Base-by-base conservation (phyloP, 2,888 invertebrate species). In the Polyommatus iphigenia region DNA sequence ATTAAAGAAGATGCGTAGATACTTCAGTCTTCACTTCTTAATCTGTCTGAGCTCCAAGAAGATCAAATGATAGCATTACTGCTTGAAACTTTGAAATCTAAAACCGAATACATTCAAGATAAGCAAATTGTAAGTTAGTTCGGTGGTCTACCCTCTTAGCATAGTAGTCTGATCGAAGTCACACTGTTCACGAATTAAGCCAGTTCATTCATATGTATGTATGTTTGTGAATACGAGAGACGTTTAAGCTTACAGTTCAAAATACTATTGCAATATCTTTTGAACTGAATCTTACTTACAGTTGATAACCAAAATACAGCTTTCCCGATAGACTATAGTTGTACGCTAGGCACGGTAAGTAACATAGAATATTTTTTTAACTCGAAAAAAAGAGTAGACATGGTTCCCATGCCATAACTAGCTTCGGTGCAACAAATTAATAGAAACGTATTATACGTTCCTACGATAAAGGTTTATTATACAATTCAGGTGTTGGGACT, bases 31-130 rank as follows among this genome's bases (percentile, higher is more conserved):
- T 46, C 46, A 10, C 46, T 46, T 46, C 36, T 0, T 0, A 41
- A 10, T 10, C 46, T 46, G 10, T 46, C 10, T 46, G 46, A 46
- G 46, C 10, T 13, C 10, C 46, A 46, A 46, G 46, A 54, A 54
- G 18, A 54, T 18, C 18, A 18, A 50, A 54, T 18, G 54, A 54
- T 2, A 54, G 15, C 54, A 54, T 15, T 54, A 54, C 18, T 54
- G 78, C 29, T 78, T 78, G 77, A 79, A 78, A 76, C 77, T 77
- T 78, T 59, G 59, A 59, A 20, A 59, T 59, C 20, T 59, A 32
- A 18, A 18, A 67, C 67, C 24, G 67, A 15, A 29, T 15, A 32
- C 29, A 67, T 67, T 67, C 6, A 18, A 67, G 2, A 29, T 15
- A 67, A 67, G 29, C 67, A 67, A 67, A 67, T 67, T 32, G 67